Conservation (phyloP, 1,140 invertebrate species). For the Riptortus pedestris region DNA sequence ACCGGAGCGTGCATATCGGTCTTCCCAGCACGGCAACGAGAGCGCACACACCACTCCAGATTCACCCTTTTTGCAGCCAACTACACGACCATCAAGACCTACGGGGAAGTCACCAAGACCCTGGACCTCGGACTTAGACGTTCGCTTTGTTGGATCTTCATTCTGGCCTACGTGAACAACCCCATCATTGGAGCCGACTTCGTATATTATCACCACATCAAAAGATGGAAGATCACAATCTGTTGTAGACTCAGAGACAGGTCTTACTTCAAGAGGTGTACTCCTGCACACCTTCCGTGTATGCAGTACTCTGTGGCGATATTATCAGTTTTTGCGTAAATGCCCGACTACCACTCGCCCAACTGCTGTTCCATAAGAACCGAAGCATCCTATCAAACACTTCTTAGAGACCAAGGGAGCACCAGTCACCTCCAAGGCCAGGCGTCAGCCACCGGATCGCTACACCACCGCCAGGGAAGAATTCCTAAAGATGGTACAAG, state of each 20-base stretch:
- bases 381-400: too few relatives aligned
- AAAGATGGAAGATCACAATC: too few relatives aligned
- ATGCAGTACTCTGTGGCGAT: background rate
- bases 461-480: background rate
- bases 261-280: too few relatives aligned
- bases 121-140: slow-evolving; percentile 35
- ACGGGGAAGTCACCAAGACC: background rate
- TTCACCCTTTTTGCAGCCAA: background rate
- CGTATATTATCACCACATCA: slow-evolving; percentile 20
- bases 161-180: slow-evolving; percentile 36
- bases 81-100: background rate
- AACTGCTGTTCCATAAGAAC: too few relatives aligned
- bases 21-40: too few relatives aligned
- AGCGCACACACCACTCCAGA: background rate
- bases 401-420: too few relatives aligned
- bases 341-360: background rate
- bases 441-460: too few relatives aligned
- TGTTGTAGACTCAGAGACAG: too few relatives aligned
- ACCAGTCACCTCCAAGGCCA: too few relatives aligned
- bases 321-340: background rate
- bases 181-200: slow-evolving; percentile 40
- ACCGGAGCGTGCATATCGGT: background rate
- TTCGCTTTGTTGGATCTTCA: slow-evolving; percentile 37
- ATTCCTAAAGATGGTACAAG: slow-evolving; percentile 33
- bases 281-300: too few relatives aligned